Conservation (phyloP, 2,113 vertebrate species). For the Boleophthalmus pectinirostris region DNA sequence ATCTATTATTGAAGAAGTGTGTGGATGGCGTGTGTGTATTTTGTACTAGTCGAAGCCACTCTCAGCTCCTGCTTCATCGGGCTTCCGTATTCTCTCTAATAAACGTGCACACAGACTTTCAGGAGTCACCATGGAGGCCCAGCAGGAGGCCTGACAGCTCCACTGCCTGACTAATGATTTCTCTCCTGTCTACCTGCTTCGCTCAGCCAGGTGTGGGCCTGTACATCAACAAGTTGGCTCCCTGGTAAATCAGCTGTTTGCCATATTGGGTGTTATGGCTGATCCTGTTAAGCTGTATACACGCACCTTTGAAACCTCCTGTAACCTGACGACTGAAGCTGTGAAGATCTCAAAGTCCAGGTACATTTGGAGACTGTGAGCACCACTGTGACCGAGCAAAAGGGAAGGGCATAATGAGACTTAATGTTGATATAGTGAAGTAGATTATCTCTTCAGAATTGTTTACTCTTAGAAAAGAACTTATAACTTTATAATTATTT, state of each 20-base stretch:
- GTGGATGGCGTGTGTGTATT: conserved; percentile 32
- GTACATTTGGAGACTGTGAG: neutral
- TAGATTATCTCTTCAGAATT: neutral
- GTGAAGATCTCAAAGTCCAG: conserved; percentile 7
- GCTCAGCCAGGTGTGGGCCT: conserved; percentile 42
- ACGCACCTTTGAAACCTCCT: conserved; percentile 34
- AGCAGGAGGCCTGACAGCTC: conserved; percentile 56
- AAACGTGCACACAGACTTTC: conserved; percentile 18
- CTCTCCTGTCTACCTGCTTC: conserved; percentile 10
- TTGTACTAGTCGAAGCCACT: conserved; percentile 33
- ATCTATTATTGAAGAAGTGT: conserved; percentile 52
- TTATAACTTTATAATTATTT: neutral
- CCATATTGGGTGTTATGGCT: conserved; percentile 38
- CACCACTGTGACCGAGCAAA: neutral
- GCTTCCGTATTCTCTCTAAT: conserved; percentile 38
- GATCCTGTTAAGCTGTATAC: conserved; percentile 55
- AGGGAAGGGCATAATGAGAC: neutral
- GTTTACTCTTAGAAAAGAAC: too few species aligned
- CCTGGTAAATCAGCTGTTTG: conserved; percentile 44
- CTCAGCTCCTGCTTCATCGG: conserved; percentile 33
- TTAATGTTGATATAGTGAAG: neutral
- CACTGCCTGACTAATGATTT: conserved; percentile 56
- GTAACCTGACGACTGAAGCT: conserved; percentile 23
- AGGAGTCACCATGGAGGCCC: conserved; percentile 32
- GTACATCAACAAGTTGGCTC: conserved; percentile 6